Percentiles rank a stretch among this genome's conserved stretches.
These are phyloP conservation scores for Campylomormyrus numenius DNA, from an alignment of 2,113 vertebrate species.

Conservation along the genomic window DNA sequence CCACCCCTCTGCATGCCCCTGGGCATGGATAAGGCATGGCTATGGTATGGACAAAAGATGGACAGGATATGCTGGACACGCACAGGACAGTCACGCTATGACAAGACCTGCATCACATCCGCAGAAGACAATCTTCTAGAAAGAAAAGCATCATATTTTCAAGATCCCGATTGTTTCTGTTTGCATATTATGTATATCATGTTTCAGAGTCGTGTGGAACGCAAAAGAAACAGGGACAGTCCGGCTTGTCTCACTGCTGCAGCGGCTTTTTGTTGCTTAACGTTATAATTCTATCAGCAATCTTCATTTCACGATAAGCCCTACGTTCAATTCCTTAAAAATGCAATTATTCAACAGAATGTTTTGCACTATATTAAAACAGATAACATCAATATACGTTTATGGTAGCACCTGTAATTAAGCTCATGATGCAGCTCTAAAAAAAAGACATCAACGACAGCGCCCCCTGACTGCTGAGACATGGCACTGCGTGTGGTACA, in stretches of 20 bases:
- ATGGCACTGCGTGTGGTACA: constrained; percentile 34
- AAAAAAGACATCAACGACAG: constrained; percentile 23
- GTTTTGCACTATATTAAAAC: not conserved
- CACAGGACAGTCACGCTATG: not conserved
- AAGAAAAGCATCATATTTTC: not conserved
- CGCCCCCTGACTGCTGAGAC: constrained; percentile 9
- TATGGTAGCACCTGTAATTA: not conserved
- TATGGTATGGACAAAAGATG: not conserved
- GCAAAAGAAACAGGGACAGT: not conserved
- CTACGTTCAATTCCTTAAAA: not conserved
- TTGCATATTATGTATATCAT: not conserved
- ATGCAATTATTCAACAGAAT: not conserved
- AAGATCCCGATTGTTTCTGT: not conserved
- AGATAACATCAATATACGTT: not conserved
- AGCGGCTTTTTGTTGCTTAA: not conserved
- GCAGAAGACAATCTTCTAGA: not conserved
- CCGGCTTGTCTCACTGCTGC: not conserved
- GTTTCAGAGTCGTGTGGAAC: not conserved
- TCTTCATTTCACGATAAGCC: not conserved
- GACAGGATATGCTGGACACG: not conserved
- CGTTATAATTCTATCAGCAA: not conserved
- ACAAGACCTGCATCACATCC: not conserved
- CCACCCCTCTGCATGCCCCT: not conserved
- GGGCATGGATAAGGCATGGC: not conserved
- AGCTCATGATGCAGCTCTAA: not conserved